Conservation (phyloP, 2,797 vertebrate genomes). For the Mormyrops attenuatus region DNA sequence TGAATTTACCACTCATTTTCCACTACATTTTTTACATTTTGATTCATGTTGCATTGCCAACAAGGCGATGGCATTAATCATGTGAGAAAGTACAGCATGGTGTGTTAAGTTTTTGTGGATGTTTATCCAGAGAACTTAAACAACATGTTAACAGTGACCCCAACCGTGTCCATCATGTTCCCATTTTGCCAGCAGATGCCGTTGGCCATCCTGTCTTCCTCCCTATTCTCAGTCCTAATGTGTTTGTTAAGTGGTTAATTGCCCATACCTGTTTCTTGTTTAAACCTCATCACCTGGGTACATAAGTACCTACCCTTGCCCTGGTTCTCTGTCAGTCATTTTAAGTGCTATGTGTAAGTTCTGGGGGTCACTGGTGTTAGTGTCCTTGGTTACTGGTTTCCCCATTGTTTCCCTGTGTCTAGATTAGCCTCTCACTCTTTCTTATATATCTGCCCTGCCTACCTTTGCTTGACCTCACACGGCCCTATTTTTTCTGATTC, state of each 20-base stretch:
- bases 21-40: background rate
- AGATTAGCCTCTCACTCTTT: background rate
- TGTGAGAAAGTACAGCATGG: background rate
- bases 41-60: background rate
- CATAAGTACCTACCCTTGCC: background rate
- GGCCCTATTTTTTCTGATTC: background rate
- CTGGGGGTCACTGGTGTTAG: background rate
- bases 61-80: background rate
- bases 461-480: background rate
- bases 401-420: background rate
- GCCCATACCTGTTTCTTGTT: background rate
- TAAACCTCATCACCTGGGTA: background rate
- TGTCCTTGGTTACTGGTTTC: background rate
- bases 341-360: background rate
- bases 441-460: background rate
- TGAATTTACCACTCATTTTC: background rate
- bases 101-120: background rate
- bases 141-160: background rate
- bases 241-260: background rate
- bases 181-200: background rate
- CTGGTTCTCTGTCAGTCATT: background rate
- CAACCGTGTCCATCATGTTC: background rate
- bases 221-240: background rate
- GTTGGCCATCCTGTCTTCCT: background rate
- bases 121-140: background rate